These are phyloP conservation scores for Cerceris rybyensis DNA, from an alignment of 2,888 invertebrate genomes.

Conservation along the genomic window DNA sequence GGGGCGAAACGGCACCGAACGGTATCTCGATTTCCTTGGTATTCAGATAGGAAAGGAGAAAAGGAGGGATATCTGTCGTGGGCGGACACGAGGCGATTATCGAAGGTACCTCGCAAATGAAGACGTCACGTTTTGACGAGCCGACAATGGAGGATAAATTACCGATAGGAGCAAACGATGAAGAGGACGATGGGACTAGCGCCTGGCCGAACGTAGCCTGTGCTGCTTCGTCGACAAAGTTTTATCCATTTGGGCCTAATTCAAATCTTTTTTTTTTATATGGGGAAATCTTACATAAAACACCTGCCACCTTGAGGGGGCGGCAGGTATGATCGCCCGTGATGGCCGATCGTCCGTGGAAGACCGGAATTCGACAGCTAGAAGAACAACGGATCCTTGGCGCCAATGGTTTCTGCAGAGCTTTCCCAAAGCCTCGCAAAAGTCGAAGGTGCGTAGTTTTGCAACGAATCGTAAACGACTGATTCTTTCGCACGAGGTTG, in stretches of 20 bases:
- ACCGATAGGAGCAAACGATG: slow-evolving; percentile 63
- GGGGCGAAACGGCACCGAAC: neutral
- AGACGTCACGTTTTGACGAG: slow-evolving; percentile 75
- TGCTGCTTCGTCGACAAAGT: neutral
- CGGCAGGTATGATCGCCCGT: too few relatives aligned
- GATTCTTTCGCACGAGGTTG: slow-evolving; percentile 56
- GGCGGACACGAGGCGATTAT: slow-evolving; percentile 59
- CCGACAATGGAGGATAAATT: slow-evolving; percentile 76
- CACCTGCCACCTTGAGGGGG: too few relatives aligned
- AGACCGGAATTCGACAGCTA: slow-evolving; percentile 32
- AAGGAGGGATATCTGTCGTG: slow-evolving; percentile 26
- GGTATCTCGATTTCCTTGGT: neutral
- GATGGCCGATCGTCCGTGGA: slow-evolving; percentile 4
- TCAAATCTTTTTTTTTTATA: too few relatives aligned
- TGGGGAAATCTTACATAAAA: too few relatives aligned
- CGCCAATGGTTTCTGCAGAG: neutral
- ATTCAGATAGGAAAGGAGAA: neutral
- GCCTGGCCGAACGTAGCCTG: neutral
- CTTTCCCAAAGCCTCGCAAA: neutral
- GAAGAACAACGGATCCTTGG: slow-evolving; percentile 39
- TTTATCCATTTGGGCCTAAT: too few relatives aligned
- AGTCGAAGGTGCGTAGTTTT: slow-evolving; percentile 33
- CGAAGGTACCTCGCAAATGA: slow-evolving; percentile 54
- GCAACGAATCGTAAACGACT: slow-evolving; percentile 56
- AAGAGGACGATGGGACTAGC: slow-evolving; percentile 29